Percentiles rank a stretch among this genome's conserved stretches.
phyloP scores from a whole-genome alignment of 2,888 invertebrate species.

The Trissolcus japonicus region DNA sequence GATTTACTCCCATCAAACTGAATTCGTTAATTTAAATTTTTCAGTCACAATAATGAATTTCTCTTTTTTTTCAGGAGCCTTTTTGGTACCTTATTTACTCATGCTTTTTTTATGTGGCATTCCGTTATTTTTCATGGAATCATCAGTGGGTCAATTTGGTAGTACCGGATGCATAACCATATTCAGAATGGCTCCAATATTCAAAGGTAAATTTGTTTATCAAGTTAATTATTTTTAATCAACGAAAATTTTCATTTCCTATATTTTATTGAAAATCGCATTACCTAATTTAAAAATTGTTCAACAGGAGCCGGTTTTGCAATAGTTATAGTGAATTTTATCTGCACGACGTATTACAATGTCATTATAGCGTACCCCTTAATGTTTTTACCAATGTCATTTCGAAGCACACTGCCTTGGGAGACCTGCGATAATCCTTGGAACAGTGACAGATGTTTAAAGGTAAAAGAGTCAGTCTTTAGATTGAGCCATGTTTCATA shows the following conservation, averaged over 20 bases:
- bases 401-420: constrained; percentile 85
- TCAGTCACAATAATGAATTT: background rate
- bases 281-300: background rate
- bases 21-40: background rate
- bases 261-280: too few species aligned
- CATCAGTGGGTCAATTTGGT: constrained; percentile 90
- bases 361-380: constrained; percentile 91
- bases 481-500: background rate
- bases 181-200: constrained; percentile 87
- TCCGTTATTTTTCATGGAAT: constrained; percentile 92
- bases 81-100: constrained; percentile 89
- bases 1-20: background rate
- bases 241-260: background rate
- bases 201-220: constrained; percentile 85
- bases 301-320: constrained; percentile 89
- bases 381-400: constrained; percentile 86
- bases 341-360: constrained; percentile 90
- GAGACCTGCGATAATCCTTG: constrained; percentile 86
- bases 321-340: constrained; percentile 86
- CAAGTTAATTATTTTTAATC: too few species aligned
- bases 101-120: constrained; percentile 90
- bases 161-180: constrained; percentile 88
- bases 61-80: constrained; percentile 82
- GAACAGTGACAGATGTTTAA: constrained; percentile 87
- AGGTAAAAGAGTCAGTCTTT: constrained; percentile 64